Percentiles rank a stretch among this genome's conserved stretches.
Evolutionary conservation across 1,140 invertebrate genomes (phyloP).

Genomic region (Druon quercuslanigerum): DNA sequence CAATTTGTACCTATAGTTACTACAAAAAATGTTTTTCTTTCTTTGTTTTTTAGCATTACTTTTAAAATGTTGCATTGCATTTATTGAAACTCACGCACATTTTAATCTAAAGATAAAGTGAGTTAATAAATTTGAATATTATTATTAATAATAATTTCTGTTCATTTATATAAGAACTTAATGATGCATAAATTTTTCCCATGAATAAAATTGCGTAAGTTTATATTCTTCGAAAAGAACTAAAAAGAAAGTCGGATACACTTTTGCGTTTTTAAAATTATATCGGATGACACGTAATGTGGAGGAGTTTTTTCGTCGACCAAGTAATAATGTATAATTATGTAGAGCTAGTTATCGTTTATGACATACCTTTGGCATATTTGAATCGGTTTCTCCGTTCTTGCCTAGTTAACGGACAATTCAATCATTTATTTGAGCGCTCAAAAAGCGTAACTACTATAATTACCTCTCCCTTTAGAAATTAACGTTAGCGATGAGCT

Average conservation of each 20-base stretch:
- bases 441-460: not conserved
- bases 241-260: not conserved
- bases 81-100: too few relatives aligned
- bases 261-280: constrained; percentile 1
- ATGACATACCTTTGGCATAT: not conserved
- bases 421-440: constrained; percentile 11
- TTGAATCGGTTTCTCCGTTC: constrained; percentile 9
- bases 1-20: not conserved
- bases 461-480: constrained; percentile 26
- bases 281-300: not conserved
- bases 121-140: too few relatives aligned
- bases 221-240: not conserved
- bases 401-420: constrained; percentile 13
- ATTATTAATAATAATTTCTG: too few relatives aligned
- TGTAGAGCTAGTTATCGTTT: not conserved
- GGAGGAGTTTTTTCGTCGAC: not conserved
- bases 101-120: too few relatives aligned
- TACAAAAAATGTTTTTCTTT: not conserved
- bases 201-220: too few relatives aligned
- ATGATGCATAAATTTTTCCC: too few relatives aligned
- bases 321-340: not conserved
- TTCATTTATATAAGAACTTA: too few relatives aligned
- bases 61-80: not conserved
- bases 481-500: constrained; percentile 4
- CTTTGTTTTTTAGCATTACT: not conserved